Evolutionary conservation across 2,888 invertebrate species (phyloP), one percentile per base, ranked within the genome.

Genomic region (Teleiodes luculella): DNA sequence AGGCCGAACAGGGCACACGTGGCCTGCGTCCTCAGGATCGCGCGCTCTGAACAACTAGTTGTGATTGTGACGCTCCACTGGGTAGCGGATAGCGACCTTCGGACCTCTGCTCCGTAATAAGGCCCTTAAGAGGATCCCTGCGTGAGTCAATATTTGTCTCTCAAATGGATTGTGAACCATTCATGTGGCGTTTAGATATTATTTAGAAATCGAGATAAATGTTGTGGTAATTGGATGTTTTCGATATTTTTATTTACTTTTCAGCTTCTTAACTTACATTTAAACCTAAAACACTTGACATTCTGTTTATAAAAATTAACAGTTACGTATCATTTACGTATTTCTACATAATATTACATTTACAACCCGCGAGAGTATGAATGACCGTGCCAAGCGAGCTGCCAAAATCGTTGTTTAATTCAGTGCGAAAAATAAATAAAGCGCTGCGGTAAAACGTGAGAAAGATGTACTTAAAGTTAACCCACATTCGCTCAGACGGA

Each of bases 1-100:
- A 72, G 65, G 67, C 73, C 78, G 78, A 64, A 70, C 75, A 75
- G 52, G 76, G 57, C 76, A 81, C 87, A 86, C 86, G 87, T 85
- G 83, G 74, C 60, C 64, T 73, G 64, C 74, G 75, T 67, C 70
- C 76, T 76, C 43, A 16, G 35, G 20, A 13, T 7, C 20, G 20
- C 33, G 33, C 20, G n/a, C 33, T 31, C 33, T 31, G 35, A 18
- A 20, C 1, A 28, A n/a, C 28, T 20, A 28, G 5, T 13, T 43
- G 43, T 43, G 43, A 43, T 13, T 5, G 3, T 20, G n/a, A 43
- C 8, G 18, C 7, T 7, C 10, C 10, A 20, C 11, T n/a, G 37
- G 37, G 16, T 66, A 70, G 67, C 70, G 72, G n/a, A n/a, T n/a
- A n/a, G 69, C 65, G 66, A 68, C 69, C 66, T 63, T 65, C 63